phyloP scores from a whole-genome alignment of 2,888 invertebrate genomes.

The Stomorhina lunata region DNA sequence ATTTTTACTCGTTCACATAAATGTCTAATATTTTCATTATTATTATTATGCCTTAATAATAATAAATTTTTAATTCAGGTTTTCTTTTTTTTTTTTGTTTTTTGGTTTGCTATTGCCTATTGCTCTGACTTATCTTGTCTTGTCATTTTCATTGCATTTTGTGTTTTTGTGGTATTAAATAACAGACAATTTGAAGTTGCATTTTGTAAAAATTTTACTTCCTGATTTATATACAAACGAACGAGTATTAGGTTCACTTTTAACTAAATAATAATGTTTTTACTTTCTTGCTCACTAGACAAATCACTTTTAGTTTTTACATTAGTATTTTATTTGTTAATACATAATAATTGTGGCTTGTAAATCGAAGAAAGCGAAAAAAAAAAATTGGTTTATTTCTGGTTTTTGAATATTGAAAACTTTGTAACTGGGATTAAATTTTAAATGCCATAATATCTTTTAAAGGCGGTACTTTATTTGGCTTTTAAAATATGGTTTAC shows the following conservation, averaged over 20 bases:
- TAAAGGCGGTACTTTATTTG: constrained; percentile 5
- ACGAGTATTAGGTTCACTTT: constrained; percentile 37
- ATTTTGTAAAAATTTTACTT: constrained; percentile 54
- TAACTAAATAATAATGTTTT: neutral
- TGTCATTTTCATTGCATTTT: constrained; percentile 43
- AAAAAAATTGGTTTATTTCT: constrained; percentile 22
- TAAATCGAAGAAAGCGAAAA: neutral
- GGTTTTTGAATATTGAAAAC: constrained; percentile 28
- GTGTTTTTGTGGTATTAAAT: constrained; percentile 55
- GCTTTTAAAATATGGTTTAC: neutral
- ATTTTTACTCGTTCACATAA: neutral
- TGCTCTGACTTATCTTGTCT: constrained; percentile 49
- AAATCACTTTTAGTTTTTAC: constrained; percentile 63
- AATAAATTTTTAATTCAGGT: constrained; percentile 45
- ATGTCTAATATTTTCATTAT: neutral
- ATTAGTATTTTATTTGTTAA: constrained; percentile 27
- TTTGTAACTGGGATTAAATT: neutral
- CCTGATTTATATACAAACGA: no score
- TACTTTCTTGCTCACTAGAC: constrained; percentile 36
- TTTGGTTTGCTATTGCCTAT: constrained; percentile 9
- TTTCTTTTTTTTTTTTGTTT: constrained; percentile 38
- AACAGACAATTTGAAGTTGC: constrained; percentile 59
- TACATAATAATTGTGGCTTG: constrained; percentile 26
- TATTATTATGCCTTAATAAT: neutral
- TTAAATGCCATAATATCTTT: neutral